phyloP scores from a whole-genome alignment of 1,140 invertebrate genomes.

The Heliconius hermathena region DNA sequence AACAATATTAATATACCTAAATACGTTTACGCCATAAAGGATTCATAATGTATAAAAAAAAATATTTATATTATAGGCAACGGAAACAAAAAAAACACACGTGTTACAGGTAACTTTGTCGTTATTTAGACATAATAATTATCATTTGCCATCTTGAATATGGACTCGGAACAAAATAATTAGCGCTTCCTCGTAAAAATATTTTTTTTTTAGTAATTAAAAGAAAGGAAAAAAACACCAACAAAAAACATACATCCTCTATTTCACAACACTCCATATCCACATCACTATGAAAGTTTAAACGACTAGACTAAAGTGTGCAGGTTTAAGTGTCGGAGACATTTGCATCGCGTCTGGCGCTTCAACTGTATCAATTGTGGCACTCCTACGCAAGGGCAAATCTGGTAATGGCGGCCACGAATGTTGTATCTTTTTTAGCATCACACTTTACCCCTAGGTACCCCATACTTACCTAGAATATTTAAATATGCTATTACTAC shows the following conservation, averaged over 20 bases:
- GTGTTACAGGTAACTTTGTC: too few species aligned
- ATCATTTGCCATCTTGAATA: too few species aligned
- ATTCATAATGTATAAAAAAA: too few species aligned
- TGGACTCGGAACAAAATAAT: too few species aligned
- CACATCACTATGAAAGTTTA: background rate
- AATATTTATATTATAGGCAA: too few species aligned
- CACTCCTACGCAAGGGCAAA: slow-evolving; percentile 33
- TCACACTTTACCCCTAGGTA: too few species aligned
- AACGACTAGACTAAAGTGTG: background rate
- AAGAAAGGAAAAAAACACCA: too few species aligned
- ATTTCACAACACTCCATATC: background rate
- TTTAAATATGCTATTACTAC: background rate
- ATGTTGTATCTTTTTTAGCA: slow-evolving; percentile 13
- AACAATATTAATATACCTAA: background rate
- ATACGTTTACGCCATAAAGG: too few species aligned
- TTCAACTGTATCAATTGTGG: slow-evolving; percentile 26
- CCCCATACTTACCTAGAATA: background rate
- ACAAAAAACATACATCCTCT: background rate
- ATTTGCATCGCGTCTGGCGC: slow-evolving; percentile 20
- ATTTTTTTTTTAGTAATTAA: too few species aligned
- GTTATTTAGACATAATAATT: too few species aligned
- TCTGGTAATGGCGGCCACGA: slow-evolving; percentile 24
- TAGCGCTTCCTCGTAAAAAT: too few species aligned
- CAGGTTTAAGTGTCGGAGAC: background rate
- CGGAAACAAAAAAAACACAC: too few species aligned